Evolutionary conservation across 2,113 vertebrate genomes (phyloP).

Genomic region (Rhipidura dahli): DNA sequence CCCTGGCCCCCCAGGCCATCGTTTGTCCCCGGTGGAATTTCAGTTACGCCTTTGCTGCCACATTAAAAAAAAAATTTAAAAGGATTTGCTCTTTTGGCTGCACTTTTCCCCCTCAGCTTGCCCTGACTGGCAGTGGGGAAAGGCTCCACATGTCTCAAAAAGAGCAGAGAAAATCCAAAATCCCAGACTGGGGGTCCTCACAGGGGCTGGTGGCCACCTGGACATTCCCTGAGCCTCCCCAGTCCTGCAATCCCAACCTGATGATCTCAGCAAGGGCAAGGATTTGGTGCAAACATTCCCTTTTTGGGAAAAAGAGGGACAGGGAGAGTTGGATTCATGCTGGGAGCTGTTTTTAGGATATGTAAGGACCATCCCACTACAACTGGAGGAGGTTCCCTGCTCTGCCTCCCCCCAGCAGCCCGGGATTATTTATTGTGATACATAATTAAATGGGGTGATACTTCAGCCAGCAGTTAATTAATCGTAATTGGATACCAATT

Average conservation of each 20-base stretch:
- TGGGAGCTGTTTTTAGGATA: background rate
- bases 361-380: too few species aligned
- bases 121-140: background rate
- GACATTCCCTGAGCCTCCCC: background rate
- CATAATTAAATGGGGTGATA: conserved; percentile 45
- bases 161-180: background rate
- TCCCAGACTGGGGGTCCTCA: background rate
- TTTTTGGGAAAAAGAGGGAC: background rate
- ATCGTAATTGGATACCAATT: conserved; percentile 60
- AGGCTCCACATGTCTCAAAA: rapidly evolving
- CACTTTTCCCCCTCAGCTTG: background rate
- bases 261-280: background rate
- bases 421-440: conserved; percentile 26
- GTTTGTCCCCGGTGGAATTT: background rate
- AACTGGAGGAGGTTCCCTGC: background rate
- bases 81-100: background rate
- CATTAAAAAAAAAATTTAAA: background rate
- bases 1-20: background rate
- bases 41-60: background rate
- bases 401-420: background rate
- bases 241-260: background rate
- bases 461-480: conserved; percentile 32
- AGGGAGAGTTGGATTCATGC: rapidly evolving
- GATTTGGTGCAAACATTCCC: background rate
- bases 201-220: background rate